These are phyloP conservation scores for Botia almorhae DNA, from an alignment of 2,797 vertebrate genomes.

Conservation along the genomic window DNA sequence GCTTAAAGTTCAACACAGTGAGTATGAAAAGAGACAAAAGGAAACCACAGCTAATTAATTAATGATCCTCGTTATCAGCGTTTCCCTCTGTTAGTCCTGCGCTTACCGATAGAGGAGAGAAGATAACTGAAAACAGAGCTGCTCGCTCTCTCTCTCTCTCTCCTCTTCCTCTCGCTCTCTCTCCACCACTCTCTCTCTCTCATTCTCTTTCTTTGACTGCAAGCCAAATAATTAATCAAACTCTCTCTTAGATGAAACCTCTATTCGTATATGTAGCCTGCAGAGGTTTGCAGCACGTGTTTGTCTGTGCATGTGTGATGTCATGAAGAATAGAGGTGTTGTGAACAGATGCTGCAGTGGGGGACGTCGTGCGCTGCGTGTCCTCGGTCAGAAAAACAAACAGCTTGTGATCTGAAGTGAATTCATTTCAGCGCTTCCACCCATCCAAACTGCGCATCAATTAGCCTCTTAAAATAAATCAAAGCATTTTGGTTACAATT, in stretches of 20 bases:
- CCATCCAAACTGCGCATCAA: not conserved
- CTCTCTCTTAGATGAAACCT: constrained; percentile 28
- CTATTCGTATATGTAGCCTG: constrained; percentile 19
- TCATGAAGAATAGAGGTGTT: not conserved
- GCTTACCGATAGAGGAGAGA: constrained; percentile 5
- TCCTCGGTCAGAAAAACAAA: not conserved
- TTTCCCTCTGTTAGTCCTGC: constrained; percentile 36
- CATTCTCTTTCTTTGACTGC: constrained; percentile 19
- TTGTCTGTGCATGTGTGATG: not conserved
- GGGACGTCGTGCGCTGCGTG: not conserved
- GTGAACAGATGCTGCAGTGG: not conserved
- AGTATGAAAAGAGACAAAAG: constrained; percentile 47
- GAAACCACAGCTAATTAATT: constrained; percentile 56
- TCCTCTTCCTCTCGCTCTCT: constrained; percentile 3
- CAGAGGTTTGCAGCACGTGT: constrained; percentile 1
- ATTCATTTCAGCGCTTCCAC: not conserved
- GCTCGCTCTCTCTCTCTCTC: not conserved
- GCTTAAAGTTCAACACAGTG: constrained; percentile 47
- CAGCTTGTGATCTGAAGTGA: not conserved
- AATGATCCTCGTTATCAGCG: constrained; percentile 54
- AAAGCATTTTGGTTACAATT: too few species aligned
- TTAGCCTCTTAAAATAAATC: not conserved
- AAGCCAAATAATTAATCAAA: constrained; percentile 44
- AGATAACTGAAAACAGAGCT: constrained; percentile 30
- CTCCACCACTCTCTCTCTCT: not conserved